Conservation (phyloP, 2,888 invertebrate species). For the Tortrix viridana region DNA sequence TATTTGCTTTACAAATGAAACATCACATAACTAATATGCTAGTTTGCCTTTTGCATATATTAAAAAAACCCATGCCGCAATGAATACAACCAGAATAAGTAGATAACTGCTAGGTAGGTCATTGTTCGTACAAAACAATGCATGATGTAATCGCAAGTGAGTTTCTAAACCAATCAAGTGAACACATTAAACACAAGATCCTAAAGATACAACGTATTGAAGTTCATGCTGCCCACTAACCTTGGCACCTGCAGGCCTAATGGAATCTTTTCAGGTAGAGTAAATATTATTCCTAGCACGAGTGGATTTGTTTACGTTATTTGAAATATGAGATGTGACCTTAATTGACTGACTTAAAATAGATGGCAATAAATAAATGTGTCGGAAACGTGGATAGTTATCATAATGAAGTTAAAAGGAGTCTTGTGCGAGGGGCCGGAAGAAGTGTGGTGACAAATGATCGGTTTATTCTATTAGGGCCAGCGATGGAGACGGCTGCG, state of each 20-base stretch:
- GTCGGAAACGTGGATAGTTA: slow-evolving; percentile 22
- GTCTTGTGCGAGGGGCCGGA: slow-evolving; percentile 3
- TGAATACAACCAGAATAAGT: no score
- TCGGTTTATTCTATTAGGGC: slow-evolving; percentile 30
- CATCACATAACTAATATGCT: no score
- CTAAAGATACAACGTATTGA: background rate
- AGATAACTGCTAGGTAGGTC: background rate
- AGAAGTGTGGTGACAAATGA: slow-evolving; percentile 27
- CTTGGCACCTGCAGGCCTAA: slow-evolving; percentile 36
- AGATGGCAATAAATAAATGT: slow-evolving; percentile 24
- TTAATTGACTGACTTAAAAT: slow-evolving; percentile 28
- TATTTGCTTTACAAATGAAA: no score
- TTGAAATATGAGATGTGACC: slow-evolving; percentile 24
- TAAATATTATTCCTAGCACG: slow-evolving; percentile 42
- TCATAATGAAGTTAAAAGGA: slow-evolving; percentile 26
- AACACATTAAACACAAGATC: slow-evolving; percentile 17
- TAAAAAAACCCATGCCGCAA: no score
- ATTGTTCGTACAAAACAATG: slow-evolving; percentile 17
- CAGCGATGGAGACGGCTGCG: slow-evolving; percentile 6
- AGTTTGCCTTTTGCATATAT: no score
- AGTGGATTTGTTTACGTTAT: slow-evolving; percentile 42
- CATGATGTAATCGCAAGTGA: slow-evolving; percentile 20
- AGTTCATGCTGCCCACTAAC: slow-evolving; percentile 26
- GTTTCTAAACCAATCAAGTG: slow-evolving; percentile 27
- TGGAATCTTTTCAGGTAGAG: slow-evolving; percentile 41